These are phyloP conservation scores for Tenthredo scrophulariae DNA, from an alignment of 2,888 invertebrate species.

Conservation along the genomic window DNA sequence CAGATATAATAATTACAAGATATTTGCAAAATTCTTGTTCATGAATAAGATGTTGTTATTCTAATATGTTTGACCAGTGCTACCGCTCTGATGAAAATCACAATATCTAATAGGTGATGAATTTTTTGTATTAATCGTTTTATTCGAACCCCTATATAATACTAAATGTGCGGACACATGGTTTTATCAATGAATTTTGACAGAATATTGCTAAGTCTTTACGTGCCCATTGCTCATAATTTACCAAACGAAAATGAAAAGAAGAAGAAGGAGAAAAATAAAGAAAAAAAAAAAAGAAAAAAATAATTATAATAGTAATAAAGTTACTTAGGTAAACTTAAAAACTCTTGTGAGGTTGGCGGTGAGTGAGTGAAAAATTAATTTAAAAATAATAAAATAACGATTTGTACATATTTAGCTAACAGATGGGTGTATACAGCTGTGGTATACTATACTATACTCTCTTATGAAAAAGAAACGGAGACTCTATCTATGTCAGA, in stretches of 20 bases:
- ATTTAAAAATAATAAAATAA: conserved; percentile 47
- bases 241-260: conserved; percentile 11
- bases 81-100: not conserved
- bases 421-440: conserved; percentile 52
- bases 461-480: not conserved
- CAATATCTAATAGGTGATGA: not conserved
- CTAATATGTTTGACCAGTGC: not conserved
- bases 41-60: not conserved
- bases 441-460: conserved; percentile 27
- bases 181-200: conserved; percentile 34
- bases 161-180: conserved; percentile 1
- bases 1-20: not conserved
- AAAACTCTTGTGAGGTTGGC: conserved; percentile 43
- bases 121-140: conserved; percentile 4
- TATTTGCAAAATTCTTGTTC: not conserved
- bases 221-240: conserved; percentile 39
- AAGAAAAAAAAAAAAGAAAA: not conserved
- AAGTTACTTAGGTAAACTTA: conserved; percentile 39
- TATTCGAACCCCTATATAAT: not conserved
- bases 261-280: not conserved
- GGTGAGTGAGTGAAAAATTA: conserved; percentile 42
- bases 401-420: conserved; percentile 54
- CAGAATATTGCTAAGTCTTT: conserved; percentile 10
- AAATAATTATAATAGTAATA: conserved; percentile 21
- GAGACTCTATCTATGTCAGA: not conserved